Evolutionary conservation across 2,888 invertebrate genomes (phyloP), one percentile per base, ranked within the genome.

Genomic region (Drosophila lacicola): DNA sequence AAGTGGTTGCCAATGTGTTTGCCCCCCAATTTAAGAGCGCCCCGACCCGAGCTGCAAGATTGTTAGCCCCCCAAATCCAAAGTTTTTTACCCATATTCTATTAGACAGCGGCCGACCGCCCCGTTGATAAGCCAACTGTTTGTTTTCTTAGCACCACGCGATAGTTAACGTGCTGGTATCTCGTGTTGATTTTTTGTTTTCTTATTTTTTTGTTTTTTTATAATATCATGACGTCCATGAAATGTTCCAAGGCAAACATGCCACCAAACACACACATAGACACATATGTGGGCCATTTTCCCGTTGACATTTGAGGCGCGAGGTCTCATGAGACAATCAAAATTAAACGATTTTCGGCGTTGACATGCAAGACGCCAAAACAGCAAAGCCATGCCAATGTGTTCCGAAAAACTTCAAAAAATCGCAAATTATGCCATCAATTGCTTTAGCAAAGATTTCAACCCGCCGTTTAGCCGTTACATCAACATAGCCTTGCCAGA

Each of bases 81-180:
- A 17, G 14, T 34, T 25, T 55, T 14, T 55, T 25, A 17, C 21
- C 55, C 37, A 53, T 56, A 60, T 75, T 75, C 61, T 71, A 67
- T 71, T 71, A 54, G 49, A 39, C 39, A 45, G 42, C 17, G 19
- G 45, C 41, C 62, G 17, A 41, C 41, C 55, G 34, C 34, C 39
- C 49, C 17, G 61, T 51, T 67, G 76, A 76, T 76, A 76, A 76
- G 64, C 72, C 76, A 76, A 76, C 68, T 76, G 76, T 76, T 76
- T 76, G 72, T 76, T 76, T 72, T 74, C 60, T 58, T 57, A 46
- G 45, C 61, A 44, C 68, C 72, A 76, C 75, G 68, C 75, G 76
- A 76, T 62, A 25, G 64, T 76, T 76, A 76, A 64, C 57, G 60
- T 72, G 47, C 47, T 57, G 37, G 11, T 21, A 53, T 57, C 21